Evolutionary conservation across 2,113 vertebrate species (phyloP).

Genomic region (Lasiurus borealis): DNA sequence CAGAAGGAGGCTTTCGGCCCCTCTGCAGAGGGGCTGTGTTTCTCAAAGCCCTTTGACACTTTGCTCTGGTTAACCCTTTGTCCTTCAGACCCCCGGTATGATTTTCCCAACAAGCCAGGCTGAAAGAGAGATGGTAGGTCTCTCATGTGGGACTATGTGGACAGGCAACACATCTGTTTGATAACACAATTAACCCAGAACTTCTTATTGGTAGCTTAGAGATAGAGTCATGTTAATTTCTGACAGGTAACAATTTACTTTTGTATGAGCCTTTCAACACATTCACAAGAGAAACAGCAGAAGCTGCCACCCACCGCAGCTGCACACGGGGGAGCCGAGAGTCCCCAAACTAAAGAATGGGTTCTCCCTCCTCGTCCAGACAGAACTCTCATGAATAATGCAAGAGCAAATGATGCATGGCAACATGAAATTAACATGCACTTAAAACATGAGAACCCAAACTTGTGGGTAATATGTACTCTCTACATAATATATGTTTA

Average conservation of each 20-base stretch:
- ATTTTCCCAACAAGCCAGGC: background rate
- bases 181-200: background rate
- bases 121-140: background rate
- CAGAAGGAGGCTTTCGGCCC: slow-evolving; percentile 64
- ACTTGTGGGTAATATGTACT: background rate
- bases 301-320: background rate
- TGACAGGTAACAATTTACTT: background rate
- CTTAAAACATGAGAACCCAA: background rate
- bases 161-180: rapidly evolving
- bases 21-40: slow-evolving; percentile 54
- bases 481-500: background rate
- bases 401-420: background rate
- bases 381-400: background rate
- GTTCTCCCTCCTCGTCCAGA: background rate
- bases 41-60: slow-evolving; percentile 28
- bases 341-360: background rate
- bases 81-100: too few species aligned
- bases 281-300: background rate
- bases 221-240: background rate
- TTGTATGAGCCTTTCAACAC: background rate
- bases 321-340: background rate
- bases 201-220: background rate
- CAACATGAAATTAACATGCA: background rate
- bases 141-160: background rate
- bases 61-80: slow-evolving; percentile 67